These are phyloP conservation scores for Phataginus tetradactyla DNA, from an alignment of 2,797 vertebrate genomes.

Conservation along the genomic window DNA sequence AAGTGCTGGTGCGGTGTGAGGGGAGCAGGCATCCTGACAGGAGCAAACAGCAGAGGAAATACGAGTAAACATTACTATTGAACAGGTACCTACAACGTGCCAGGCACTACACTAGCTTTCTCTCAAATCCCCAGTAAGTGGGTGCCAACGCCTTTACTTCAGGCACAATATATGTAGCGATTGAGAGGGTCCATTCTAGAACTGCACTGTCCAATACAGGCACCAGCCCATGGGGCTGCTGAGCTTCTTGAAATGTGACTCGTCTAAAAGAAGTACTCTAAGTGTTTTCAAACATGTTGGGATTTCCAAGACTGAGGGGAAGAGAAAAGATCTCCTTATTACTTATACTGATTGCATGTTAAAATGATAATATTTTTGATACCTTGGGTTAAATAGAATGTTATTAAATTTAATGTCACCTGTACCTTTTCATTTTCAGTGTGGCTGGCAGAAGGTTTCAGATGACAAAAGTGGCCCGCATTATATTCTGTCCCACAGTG, in stretches of 20 bases:
- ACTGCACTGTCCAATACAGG: not conserved
- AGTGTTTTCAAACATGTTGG: not conserved
- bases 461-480: not conserved
- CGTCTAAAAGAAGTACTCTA: not conserved
- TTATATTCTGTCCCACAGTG: not conserved
- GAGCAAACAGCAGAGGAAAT: not conserved
- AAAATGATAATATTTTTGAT: not conserved
- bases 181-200: not conserved
- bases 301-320: slow-evolving; percentile 1
- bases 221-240: too few species aligned
- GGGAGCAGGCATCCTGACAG: not conserved
- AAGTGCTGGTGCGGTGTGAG: not conserved
- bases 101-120: not conserved
- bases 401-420: not conserved
- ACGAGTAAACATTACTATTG: not conserved
- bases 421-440: not conserved
- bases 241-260: not conserved
- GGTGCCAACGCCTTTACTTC: not conserved
- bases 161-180: not conserved
- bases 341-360: not conserved
- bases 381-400: not conserved
- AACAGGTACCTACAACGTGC: not conserved
- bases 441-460: not conserved
- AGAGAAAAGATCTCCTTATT: not conserved
- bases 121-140: not conserved